Conservation (phyloP, 2,888 invertebrate genomes). For the Papilio gigon region DNA sequence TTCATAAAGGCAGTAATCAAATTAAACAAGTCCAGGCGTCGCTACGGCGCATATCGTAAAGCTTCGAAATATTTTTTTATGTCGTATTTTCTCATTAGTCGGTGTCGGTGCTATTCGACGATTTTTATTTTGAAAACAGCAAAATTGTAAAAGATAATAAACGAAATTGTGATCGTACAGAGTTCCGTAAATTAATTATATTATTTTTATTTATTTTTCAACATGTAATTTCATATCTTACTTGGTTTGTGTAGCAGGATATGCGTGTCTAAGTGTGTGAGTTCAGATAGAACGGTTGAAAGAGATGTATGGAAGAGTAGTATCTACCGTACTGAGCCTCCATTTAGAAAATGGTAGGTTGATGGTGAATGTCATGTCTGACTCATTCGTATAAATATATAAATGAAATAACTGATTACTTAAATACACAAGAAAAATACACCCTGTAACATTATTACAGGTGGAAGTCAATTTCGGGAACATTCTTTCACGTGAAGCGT, state of each 20-base stretch:
- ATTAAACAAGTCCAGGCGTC: slow-evolving; percentile 18
- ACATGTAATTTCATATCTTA: too few relatives aligned
- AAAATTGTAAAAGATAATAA: neutral
- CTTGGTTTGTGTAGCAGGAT: too few relatives aligned
- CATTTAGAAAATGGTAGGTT: too few relatives aligned
- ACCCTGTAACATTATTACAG: slow-evolving; percentile 22
- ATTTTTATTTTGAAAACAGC: slow-evolving; percentile 11
- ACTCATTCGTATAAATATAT: too few relatives aligned
- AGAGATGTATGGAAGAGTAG: too few relatives aligned
- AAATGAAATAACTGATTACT: neutral
- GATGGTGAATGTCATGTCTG: too few relatives aligned
- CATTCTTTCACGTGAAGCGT: slow-evolving; percentile 39
- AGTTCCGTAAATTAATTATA: neutral
- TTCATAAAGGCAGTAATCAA: slow-evolving; percentile 20
- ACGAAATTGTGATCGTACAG: neutral
- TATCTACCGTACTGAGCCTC: too few relatives aligned
- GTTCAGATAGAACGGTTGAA: too few relatives aligned
- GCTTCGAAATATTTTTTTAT: slow-evolving; percentile 6
- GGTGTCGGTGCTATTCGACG: slow-evolving; percentile 7
- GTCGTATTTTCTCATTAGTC: slow-evolving; percentile 21
- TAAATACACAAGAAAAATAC: neutral
- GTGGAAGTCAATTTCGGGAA: slow-evolving; percentile 35
- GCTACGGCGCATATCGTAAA: slow-evolving; percentile 5
- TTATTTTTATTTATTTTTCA: too few relatives aligned
- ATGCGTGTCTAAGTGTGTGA: too few relatives aligned